Conservation (phyloP, 1,140 invertebrate species). For the Dendrolimus punctatus region DNA sequence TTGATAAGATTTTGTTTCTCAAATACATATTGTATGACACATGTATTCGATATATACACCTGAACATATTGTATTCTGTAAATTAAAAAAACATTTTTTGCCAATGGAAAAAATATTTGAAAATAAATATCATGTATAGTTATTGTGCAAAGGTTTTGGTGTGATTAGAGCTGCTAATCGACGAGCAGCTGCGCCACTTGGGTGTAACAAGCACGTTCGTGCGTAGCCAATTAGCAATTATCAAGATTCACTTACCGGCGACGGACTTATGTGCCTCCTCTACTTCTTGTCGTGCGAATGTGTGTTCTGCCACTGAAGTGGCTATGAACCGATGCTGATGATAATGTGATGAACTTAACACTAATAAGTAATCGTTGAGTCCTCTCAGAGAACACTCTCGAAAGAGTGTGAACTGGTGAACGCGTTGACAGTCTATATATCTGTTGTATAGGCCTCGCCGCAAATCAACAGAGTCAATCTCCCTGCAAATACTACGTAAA, state of each 20-base stretch:
- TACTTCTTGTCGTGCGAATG: conserved; percentile 23
- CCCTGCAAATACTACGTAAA: conserved; percentile 53
- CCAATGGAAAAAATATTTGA: too few relatives aligned
- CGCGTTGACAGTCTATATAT: conserved; percentile 44
- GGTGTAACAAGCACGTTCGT: conserved; percentile 15
- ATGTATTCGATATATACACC: too few relatives aligned
- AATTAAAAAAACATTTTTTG: too few relatives aligned
- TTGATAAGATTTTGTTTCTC: too few relatives aligned
- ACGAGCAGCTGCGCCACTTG: conserved; percentile 2
- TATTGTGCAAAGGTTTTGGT: conserved; percentile 9
- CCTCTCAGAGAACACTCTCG: conserved; percentile 46
- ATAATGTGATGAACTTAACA: conserved; percentile 49
- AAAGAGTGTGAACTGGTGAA: conserved; percentile 36
- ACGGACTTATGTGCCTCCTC: conserved; percentile 36
- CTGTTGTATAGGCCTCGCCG: conserved; percentile 27
- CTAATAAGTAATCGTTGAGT: conserved; percentile 19
- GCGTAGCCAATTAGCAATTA: conserved; percentile 34
- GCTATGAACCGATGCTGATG: conserved; percentile 49
- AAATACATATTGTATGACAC: too few relatives aligned
- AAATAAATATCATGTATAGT: not conserved
- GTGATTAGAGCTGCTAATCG: conserved; percentile 17
- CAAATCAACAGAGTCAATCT: conserved; percentile 47
- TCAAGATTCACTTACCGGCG: conserved; percentile 28
- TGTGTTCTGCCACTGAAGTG: conserved; percentile 53
- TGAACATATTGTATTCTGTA: too few relatives aligned